Percentiles rank a stretch among this genome's conserved stretches.
phyloP scores from a whole-genome alignment of 2,797 vertebrate genomes.

The Manis crassicaudata region DNA sequence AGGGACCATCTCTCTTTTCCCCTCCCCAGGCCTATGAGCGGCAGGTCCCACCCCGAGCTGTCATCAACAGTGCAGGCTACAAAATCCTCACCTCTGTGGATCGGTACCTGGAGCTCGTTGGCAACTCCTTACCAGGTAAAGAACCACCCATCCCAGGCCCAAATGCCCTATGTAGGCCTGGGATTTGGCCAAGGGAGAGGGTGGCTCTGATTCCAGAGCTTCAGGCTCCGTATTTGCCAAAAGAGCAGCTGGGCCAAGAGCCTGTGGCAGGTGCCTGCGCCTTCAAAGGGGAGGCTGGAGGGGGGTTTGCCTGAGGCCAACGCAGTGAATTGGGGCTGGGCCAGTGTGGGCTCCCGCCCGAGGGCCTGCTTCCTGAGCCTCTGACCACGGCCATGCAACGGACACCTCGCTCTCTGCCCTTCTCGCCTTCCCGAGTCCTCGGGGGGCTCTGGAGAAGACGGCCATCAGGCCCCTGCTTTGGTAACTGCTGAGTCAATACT shows the following conservation, averaged over 20 bases:
- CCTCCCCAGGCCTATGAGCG: slow-evolving; percentile 90
- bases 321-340: neutral
- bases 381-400: rapidly evolving
- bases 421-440: neutral
- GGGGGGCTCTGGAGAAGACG: neutral
- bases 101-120: slow-evolving; percentile 93
- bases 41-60: slow-evolving; percentile 88
- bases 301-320: neutral
- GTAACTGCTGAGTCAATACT: rapidly evolving
- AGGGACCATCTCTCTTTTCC: neutral
- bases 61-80: slow-evolving; percentile 95
- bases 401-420: neutral
- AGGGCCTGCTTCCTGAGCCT: neutral
- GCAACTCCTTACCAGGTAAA: slow-evolving; percentile 93
- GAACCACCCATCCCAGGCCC: neutral
- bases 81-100: slow-evolving; percentile 93
- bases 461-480: neutral
- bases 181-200: neutral
- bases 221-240: neutral
- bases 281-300: neutral
- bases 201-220: neutral
- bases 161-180: neutral
- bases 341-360: neutral
- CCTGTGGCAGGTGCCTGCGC: neutral
- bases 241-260: neutral